A percentile compares a stretch with the other conserved stretches of the same genome.
Conservation (phyloP, 2,888 invertebrate species). For the Lepidocyrtoides sp. region DNA sequence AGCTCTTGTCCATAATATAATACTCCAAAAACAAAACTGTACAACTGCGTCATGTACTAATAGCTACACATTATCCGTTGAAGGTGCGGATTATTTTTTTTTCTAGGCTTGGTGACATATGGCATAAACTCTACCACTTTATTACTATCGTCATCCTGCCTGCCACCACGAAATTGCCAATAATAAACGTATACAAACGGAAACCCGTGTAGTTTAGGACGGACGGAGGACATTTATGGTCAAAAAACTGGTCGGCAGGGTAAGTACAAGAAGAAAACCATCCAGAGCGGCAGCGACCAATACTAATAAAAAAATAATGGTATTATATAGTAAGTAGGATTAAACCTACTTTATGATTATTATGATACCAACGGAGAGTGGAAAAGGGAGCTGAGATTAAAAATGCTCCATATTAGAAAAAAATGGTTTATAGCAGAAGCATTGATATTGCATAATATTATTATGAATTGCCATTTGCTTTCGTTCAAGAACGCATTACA, state of each 20-base stretch:
- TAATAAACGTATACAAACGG: slow-evolving; percentile 40
- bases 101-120: slow-evolving; percentile 64
- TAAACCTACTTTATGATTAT: slow-evolving; percentile 40
- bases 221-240: slow-evolving; percentile 39
- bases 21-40: not conserved
- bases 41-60: slow-evolving; percentile 40
- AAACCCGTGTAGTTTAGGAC: slow-evolving; percentile 36
- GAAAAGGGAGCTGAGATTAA: slow-evolving; percentile 23
- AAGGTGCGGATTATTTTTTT: slow-evolving; percentile 53
- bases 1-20: not conserved
- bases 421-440: not conserved
- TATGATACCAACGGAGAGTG: not conserved
- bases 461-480: slow-evolving; percentile 34
- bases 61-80: slow-evolving; percentile 31
- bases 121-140: slow-evolving; percentile 65
- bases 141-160: slow-evolving; percentile 60
- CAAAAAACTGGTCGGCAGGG: slow-evolving; percentile 30
- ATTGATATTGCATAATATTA: not conserved
- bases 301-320: slow-evolving; percentile 25
- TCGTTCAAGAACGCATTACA: not conserved
- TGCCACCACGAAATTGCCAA: slow-evolving; percentile 46
- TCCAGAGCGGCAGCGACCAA: slow-evolving; percentile 3
- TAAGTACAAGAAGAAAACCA: not conserved
- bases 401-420: not conserved
- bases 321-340: slow-evolving; percentile 10